Percentiles rank a stretch among this genome's conserved stretches.
Evolutionary conservation across 2,113 vertebrate genomes (phyloP).

Genomic region (Brachyistius frenatus): DNA sequence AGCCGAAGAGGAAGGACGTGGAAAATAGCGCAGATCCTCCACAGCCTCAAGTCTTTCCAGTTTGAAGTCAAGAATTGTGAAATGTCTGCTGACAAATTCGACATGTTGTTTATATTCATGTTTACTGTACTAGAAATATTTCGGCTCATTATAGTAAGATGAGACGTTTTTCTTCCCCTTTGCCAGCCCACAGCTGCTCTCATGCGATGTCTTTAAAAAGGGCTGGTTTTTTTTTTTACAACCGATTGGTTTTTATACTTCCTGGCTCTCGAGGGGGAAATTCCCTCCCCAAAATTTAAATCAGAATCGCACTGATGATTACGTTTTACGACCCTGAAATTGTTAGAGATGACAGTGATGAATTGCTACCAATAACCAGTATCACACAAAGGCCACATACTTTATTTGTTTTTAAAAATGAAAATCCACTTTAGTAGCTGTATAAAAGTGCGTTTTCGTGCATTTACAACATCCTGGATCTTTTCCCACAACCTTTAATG

Average conservation of each 20-base stretch:
- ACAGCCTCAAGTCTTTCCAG: slow-evolving; percentile 8
- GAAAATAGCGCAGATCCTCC: slow-evolving; percentile 11
- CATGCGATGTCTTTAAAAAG: slow-evolving; percentile 20
- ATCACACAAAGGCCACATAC: slow-evolving; percentile 30
- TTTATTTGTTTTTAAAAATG: slow-evolving; percentile 20
- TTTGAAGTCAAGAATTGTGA: slow-evolving; percentile 16
- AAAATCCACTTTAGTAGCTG: slow-evolving; percentile 8
- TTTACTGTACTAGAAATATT: slow-evolving; percentile 54
- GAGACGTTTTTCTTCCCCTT: slow-evolving; percentile 4
- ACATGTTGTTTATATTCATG: slow-evolving; percentile 58
- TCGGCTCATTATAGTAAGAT: slow-evolving; percentile 44
- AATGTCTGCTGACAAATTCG: slow-evolving; percentile 47
- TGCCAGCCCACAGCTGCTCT: slow-evolving; percentile 19
- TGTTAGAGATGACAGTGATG: slow-evolving; percentile 61
- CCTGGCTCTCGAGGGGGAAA: slow-evolving; percentile 35
- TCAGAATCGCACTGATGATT: slow-evolving; percentile 53
- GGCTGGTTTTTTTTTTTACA: slow-evolving; percentile 18
- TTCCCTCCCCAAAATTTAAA: slow-evolving; percentile 43
- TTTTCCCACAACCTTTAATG: slow-evolving; percentile 18
- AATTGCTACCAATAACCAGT: slow-evolving; percentile 45
- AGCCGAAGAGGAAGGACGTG: slow-evolving; percentile 2
- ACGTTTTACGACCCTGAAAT: slow-evolving; percentile 41
- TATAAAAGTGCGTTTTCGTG: slow-evolving; percentile 8
- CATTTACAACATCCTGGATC: slow-evolving; percentile 33
- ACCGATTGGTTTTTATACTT: slow-evolving; percentile 48